Evolutionary conservation across 1,140 invertebrate species (phyloP), one percentile per base, ranked within the genome.

Genomic region (Drosophila tani): DNA sequence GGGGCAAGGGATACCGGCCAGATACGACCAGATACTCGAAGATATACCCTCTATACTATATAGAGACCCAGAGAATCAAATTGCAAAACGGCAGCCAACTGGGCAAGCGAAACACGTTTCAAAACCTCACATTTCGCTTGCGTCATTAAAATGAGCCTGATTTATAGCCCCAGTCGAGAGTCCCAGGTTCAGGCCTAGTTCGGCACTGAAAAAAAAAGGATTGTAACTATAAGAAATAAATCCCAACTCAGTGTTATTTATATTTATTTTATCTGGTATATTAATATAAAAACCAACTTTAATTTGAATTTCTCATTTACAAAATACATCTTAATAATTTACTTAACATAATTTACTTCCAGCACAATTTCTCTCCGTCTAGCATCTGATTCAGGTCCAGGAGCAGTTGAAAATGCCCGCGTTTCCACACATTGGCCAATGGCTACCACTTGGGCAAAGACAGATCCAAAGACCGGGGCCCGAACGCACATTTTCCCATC

Each of bases 61-160:
- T 70, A 38, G 69, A 38, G 70, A 17, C 21, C 12, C 41, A 21
- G 17, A 32, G 55, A 76, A 75, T 79, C 83, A 87, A 87, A 87
- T 85, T 86, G 83, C 69, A 58, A 56, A 74, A 58, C 71, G 65
- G 73, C 38, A 73, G 78, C 75, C 62, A 70, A 69, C 58, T 80
- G 81, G 76, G 56, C 60, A 73, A 73, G 82, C 73, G 79, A 78
- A 90, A 90, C 85, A 90, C 82, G 85, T 90, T 90, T 90, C 60
- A 69, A 90, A 77, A 73, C 69, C 87, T 90, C 63, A 75, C 85
- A 90, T 81, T 90, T 90, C 79, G 81, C 75, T 82, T 73, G 85
- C 85, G 85, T 90, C 85, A 90, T 90, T 90, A 90, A 90, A 90
- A 90, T 90, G 85, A 84, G 85, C 81, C 85, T 90, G 85, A 90